These are phyloP conservation scores for Oreotrochilus melanogaster DNA, from an alignment of 2,113 vertebrate genomes.

Conservation along the genomic window DNA sequence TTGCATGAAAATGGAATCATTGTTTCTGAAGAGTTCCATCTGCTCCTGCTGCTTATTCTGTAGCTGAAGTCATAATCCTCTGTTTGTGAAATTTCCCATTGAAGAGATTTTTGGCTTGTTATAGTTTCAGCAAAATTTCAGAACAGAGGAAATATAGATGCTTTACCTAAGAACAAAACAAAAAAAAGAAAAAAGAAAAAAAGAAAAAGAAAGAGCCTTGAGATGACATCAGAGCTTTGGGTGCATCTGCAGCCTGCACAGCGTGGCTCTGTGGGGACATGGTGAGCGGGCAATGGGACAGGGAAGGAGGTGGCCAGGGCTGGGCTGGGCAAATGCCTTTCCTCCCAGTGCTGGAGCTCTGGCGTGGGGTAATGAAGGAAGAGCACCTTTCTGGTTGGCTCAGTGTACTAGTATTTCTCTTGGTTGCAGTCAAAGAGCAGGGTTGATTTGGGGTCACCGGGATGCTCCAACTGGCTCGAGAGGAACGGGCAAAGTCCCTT, in stretches of 20 bases:
- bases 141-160: not conserved
- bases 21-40: conserved; percentile 77
- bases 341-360: not conserved
- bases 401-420: not conserved
- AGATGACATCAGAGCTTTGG: not conserved
- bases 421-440: not conserved
- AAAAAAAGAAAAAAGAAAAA: no score
- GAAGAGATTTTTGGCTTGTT: conserved; percentile 56
- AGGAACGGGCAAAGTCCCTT: not conserved
- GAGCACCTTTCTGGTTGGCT: not conserved
- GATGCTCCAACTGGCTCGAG: not conserved
- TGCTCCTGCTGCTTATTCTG: conserved; percentile 73
- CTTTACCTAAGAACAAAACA: not conserved
- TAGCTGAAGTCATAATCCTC: conserved; percentile 73
- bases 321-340: not conserved
- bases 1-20: conserved; percentile 75
- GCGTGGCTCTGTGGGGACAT: not conserved
- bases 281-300: not conserved
- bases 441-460: not conserved
- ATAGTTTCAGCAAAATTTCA: conserved; percentile 37
- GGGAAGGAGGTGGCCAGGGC: not conserved
- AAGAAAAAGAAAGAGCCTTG: not conserved
- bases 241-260: not conserved
- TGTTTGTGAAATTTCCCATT: conserved; percentile 72
- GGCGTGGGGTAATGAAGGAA: not conserved